These are phyloP conservation scores for Sthenelais limicola DNA, from an alignment of 2,888 invertebrate species.

Conservation along the genomic window DNA sequence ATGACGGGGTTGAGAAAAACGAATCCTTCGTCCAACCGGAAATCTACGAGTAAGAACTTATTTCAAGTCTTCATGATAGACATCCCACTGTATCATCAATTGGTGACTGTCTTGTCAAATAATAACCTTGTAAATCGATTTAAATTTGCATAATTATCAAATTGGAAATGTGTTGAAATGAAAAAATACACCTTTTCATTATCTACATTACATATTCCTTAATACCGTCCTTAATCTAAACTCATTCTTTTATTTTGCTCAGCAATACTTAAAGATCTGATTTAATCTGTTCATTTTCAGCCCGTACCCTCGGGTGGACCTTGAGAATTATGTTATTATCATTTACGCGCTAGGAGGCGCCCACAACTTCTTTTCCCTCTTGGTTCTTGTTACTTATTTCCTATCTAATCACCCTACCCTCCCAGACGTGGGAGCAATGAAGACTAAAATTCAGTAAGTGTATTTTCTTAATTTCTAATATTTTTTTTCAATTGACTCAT, in stretches of 20 bases:
- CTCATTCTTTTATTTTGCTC: too few species aligned
- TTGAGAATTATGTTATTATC: slow-evolving; percentile 52
- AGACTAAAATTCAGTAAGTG: slow-evolving; percentile 45
- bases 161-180: too few species aligned
- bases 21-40: slow-evolving; percentile 40
- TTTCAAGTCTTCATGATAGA: too few species aligned
- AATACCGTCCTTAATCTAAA: too few species aligned
- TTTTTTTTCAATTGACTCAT: background rate
- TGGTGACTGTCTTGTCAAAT: background rate
- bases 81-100: too few species aligned
- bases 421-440: slow-evolving; percentile 48
- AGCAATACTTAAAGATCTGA: too few species aligned
- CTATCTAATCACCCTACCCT: slow-evolving; percentile 57
- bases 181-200: too few species aligned
- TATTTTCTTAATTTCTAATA: background rate
- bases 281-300: slow-evolving; percentile 44
- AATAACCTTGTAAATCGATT: background rate
- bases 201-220: too few species aligned
- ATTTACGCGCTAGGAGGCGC: slow-evolving; percentile 55
- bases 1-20: background rate
- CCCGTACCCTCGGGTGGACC: slow-evolving; percentile 48
- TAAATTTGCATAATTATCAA: background rate
- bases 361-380: slow-evolving; percentile 57
- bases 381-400: slow-evolving; percentile 58
- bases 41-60: slow-evolving; percentile 51